A percentile compares a stretch with the other conserved stretches of the same genome.
Conservation (phyloP, 2,797 vertebrate species). For the Decapterus maruadsi region DNA sequence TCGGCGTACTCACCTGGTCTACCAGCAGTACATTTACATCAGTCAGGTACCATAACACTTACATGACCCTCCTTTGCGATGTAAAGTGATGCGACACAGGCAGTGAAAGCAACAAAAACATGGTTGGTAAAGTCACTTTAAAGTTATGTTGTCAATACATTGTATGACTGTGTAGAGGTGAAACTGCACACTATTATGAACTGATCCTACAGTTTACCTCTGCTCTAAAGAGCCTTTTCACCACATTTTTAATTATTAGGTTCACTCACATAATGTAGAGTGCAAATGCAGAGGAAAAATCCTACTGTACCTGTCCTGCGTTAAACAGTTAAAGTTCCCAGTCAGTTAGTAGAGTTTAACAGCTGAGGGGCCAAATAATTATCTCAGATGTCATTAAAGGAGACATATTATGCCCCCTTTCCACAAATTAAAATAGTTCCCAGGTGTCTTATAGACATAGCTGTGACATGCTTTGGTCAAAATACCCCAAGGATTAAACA, state of each 20-base stretch:
- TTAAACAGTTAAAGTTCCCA: background rate
- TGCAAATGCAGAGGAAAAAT: background rate
- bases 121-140: background rate
- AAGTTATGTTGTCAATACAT: background rate
- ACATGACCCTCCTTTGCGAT: background rate
- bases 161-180: background rate
- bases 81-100: background rate
- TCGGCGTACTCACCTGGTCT: conserved; percentile 83
- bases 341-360: background rate
- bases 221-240: background rate
- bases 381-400: too few species aligned
- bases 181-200: background rate
- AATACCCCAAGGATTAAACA: too few species aligned
- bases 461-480: too few species aligned
- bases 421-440: too few species aligned
- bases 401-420: too few species aligned
- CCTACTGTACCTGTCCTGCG: background rate
- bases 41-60: conserved; percentile 76
- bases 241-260: background rate
- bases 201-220: background rate
- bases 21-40: conserved; percentile 88
- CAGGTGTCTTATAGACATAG: too few species aligned
- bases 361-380: too few species aligned
- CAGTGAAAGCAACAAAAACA: background rate
- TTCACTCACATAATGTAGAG: background rate